Evolutionary conservation across 2,113 vertebrate genomes (phyloP).

Genomic region (Proterorhinus semilunaris): DNA sequence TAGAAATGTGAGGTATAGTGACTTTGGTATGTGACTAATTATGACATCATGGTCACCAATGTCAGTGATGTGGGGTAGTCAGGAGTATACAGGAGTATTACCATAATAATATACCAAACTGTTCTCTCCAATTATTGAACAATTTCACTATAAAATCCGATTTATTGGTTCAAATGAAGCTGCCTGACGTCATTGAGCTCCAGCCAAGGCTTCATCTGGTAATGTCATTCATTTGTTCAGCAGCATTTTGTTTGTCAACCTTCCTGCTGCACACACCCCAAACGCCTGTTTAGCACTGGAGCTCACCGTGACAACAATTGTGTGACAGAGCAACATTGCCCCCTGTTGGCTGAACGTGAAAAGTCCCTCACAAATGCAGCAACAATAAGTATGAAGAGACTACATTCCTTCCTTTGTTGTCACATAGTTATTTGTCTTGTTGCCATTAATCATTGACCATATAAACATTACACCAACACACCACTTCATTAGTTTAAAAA

Average conservation of each 20-base stretch:
- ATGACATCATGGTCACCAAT: too few relatives aligned
- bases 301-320: conserved; percentile 7
- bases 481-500: conserved; percentile 7
- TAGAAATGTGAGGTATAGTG: too few relatives aligned
- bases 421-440: background rate
- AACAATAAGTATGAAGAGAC: background rate
- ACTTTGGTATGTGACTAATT: too few relatives aligned
- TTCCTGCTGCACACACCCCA: conserved; percentile 44
- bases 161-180: conserved; percentile 64
- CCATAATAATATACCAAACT: conserved; percentile 29
- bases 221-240: conserved; percentile 69
- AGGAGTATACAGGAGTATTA: too few relatives aligned
- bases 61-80: too few relatives aligned
- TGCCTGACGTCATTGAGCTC: conserved; percentile 64
- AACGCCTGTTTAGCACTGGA: conserved; percentile 28
- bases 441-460: conserved; percentile 37
- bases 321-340: conserved; percentile 75
- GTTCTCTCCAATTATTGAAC: conserved; percentile 68
- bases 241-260: conserved; percentile 56
- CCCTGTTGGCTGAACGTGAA: conserved; percentile 66
- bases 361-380: conserved; percentile 13
- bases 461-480: conserved; percentile 14
- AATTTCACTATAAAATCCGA: conserved; percentile 67
- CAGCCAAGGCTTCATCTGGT: conserved; percentile 51
- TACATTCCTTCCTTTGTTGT: too few relatives aligned